Percentiles rank a stretch among this genome's conserved stretches.
phyloP scores from a whole-genome alignment of 2,888 invertebrate genomes.

The Eupithecia dodoneata region DNA sequence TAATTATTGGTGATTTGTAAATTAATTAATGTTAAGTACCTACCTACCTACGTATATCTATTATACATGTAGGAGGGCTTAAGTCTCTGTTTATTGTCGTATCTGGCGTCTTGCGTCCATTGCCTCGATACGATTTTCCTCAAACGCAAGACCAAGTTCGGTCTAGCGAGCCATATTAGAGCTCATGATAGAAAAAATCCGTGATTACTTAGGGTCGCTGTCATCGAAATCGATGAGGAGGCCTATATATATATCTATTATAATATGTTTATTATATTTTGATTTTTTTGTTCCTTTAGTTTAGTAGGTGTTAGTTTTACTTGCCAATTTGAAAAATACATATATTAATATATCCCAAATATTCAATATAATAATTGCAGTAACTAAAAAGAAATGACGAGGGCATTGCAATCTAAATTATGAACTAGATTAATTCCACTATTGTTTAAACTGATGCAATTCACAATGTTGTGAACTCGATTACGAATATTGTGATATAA shows the following conservation, averaged over 20 bases:
- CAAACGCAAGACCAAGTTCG: too few species aligned
- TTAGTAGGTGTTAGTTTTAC: not conserved
- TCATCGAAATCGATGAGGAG: too few species aligned
- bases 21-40: not conserved
- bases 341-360: not conserved
- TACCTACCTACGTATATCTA: not conserved
- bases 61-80: too few species aligned
- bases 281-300: not conserved
- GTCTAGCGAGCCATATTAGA: too few species aligned
- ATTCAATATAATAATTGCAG: not conserved
- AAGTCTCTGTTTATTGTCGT: too few species aligned
- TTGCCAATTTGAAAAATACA: not conserved
- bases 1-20: conserved; percentile 34
- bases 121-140: too few species aligned
- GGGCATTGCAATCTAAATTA: conserved; percentile 24
- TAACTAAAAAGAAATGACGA: conserved; percentile 3
- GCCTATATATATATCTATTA: not conserved
- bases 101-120: too few species aligned
- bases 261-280: not conserved
- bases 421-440: conserved; percentile 23
- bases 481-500: conserved; percentile 47
- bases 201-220: too few species aligned
- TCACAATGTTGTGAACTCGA: conserved; percentile 43
- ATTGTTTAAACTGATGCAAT: conserved; percentile 48
- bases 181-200: too few species aligned